Conservation (phyloP, 2,888 invertebrate genomes). For the Leptopilina drosophilae region DNA sequence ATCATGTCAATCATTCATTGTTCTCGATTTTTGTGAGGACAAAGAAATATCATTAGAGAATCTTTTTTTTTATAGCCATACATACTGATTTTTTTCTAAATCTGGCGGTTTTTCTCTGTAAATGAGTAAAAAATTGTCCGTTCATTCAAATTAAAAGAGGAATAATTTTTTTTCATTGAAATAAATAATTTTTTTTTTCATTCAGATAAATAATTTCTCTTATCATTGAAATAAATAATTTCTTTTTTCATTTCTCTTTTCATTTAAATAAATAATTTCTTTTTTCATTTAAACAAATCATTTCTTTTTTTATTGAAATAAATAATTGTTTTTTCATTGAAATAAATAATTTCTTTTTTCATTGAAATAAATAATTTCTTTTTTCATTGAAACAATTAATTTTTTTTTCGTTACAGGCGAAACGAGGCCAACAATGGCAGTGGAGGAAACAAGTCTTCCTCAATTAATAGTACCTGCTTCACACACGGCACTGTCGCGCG, state of each 20-base stretch:
- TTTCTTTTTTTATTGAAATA: background rate
- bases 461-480: slow-evolving; percentile 85
- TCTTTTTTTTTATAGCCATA: background rate
- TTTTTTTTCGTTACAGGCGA: slow-evolving; percentile 58
- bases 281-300: too few species aligned
- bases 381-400: background rate
- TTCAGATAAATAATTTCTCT: too few species aligned
- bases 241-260: too few species aligned
- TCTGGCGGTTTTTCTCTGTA: too few species aligned
- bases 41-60: background rate
- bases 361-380: too few species aligned
- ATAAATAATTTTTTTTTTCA: too few species aligned
- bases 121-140: too few species aligned
- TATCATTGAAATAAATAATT: background rate
- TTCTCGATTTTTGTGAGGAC: background rate
- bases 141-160: too few species aligned
- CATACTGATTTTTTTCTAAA: background rate
- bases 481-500: slow-evolving; percentile 88
- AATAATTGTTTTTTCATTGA: background rate
- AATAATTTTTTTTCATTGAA: too few species aligned
- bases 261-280: too few species aligned
- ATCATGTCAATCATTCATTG: slow-evolving; percentile 30
- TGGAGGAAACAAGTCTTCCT: slow-evolving; percentile 62
- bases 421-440: slow-evolving; percentile 60
- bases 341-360: too few species aligned